Base-by-base conservation (phyloP, 2,113 vertebrate species). In the Coryphaenoides rupestris region DNA sequence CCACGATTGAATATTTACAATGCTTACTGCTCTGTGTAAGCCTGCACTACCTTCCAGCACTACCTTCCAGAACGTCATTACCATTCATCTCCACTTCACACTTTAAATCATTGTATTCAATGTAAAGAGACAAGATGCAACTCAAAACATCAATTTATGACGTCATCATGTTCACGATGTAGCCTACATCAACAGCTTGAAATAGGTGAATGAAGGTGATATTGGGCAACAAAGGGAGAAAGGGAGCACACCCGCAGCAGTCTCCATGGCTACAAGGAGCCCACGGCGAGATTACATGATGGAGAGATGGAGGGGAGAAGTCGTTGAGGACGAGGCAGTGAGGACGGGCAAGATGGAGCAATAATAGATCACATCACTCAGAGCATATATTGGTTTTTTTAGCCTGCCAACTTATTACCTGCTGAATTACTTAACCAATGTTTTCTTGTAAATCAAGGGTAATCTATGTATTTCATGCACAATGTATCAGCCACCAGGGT, bases 261-360 rank as follows among this genome's bases (percentile, higher is more conserved):
- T 90, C 80, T 82, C 87, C 80, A 87, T 89, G 77, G 86, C 83
- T 72, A 90, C 85, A 23, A 64, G 63, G 76, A 76, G 70, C 80
- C 77, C 70, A 71, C 64, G 78, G 67, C 64, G 60, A 77, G 53
- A 83, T 74, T 74, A 83, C 7, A 62, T 23, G 71, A 62, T 76
- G 21, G 61, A 72, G 63, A 81, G 23, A 73, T 75, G 58, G 15
- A n/a, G n/a, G 54, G 62, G 69, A 65, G 54, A 55, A 61, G 58
- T 70, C n/a, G n/a, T n/a, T 3, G 7, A 69, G 50, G 50, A 55
- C 1, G 5, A 71, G 62, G 74, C 70, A 66, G 54, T 57, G 19
- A 72, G 57, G 33, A 66, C 23, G 54, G 46, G 55, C 60, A 24
- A 9, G 2, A n/a, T 53, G 15, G n/a, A 66, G 33, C 23, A 68